Evolutionary conservation across 2,797 vertebrate species (phyloP).

Genomic region (Pangasius sanitwongsei): DNA sequence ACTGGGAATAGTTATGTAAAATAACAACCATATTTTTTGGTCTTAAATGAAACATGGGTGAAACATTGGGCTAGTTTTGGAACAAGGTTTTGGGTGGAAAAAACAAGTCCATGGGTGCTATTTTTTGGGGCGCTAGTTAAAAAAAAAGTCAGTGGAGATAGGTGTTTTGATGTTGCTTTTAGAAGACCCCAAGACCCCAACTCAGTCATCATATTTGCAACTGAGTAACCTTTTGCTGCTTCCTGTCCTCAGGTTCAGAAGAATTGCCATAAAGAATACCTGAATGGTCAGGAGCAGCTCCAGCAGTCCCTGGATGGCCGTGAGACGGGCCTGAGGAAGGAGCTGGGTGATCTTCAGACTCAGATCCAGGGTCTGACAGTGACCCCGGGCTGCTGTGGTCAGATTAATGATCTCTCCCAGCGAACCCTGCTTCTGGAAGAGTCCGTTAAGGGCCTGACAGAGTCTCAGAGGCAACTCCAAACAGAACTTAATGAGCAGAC

Average conservation of each 20-base stretch:
- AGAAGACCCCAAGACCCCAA: background rate
- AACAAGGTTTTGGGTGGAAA: background rate
- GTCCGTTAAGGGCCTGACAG: conserved; percentile 82
- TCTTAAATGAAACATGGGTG: background rate
- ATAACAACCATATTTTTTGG: background rate
- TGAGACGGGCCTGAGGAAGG: conserved; percentile 87
- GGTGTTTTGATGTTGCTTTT: background rate
- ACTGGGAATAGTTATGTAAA: background rate
- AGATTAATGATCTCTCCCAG: conserved; percentile 79
- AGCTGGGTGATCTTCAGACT: conserved; percentile 86
- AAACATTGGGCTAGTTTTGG: background rate
- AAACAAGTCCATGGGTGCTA: background rate
- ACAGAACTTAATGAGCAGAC: conserved; percentile 75
- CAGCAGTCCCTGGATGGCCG: conserved; percentile 88
- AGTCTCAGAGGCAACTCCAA: conserved; percentile 83
- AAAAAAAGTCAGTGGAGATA: background rate
- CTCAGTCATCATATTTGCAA: background rate
- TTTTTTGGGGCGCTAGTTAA: background rate
- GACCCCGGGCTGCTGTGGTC: conserved; percentile 89
- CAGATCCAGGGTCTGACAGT: conserved; percentile 89
- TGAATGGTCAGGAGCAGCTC: conserved; percentile 86
- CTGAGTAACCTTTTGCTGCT: background rate
- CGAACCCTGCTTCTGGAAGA: conserved; percentile 87
- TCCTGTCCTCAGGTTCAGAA: conserved; percentile 69
- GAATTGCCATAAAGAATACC: conserved; percentile 88